A percentile compares a stretch with the other conserved stretches of the same genome.
Conservation (phyloP, 2,888 invertebrate species). For the Cephus sareptanus region DNA sequence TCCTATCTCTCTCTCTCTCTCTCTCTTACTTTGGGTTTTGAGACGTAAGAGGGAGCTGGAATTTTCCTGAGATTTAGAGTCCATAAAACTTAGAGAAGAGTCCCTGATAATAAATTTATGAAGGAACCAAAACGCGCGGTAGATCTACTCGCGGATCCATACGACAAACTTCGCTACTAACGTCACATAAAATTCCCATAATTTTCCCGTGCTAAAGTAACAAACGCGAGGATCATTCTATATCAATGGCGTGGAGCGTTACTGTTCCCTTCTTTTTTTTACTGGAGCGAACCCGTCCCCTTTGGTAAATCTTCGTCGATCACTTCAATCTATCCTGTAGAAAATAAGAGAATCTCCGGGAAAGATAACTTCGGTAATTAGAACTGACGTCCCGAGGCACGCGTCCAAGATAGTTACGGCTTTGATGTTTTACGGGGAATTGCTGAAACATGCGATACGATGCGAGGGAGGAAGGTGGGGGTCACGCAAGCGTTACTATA, state of each 20-base stretch:
- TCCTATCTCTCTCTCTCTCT: too few species aligned
- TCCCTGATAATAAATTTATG: neutral
- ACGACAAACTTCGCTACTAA: slow-evolving; percentile 1
- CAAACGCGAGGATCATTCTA: neutral
- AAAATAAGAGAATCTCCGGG: neutral
- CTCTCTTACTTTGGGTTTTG: neutral
- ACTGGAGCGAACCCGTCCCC: neutral
- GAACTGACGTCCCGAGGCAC: neutral
- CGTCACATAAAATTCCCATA: slow-evolving; percentile 27
- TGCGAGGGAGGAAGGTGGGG: neutral
- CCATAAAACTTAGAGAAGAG: neutral
- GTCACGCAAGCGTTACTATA: neutral
- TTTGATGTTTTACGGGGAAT: neutral
- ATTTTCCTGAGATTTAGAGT: neutral
- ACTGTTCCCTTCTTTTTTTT: neutral
- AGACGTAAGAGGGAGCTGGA: neutral
- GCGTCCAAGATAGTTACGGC: neutral
- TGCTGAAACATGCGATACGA: neutral
- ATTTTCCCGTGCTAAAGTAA: slow-evolving; percentile 26
- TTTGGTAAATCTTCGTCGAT: neutral
- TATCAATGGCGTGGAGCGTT: neutral
- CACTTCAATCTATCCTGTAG: neutral
- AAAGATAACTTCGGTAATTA: neutral
- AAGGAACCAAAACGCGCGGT: neutral
- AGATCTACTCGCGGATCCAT: neutral